Percentiles rank a stretch among this genome's conserved stretches.
Evolutionary conservation across 1,140 invertebrate species (phyloP).

Genomic region (Yoshiicerus persimilis): DNA sequence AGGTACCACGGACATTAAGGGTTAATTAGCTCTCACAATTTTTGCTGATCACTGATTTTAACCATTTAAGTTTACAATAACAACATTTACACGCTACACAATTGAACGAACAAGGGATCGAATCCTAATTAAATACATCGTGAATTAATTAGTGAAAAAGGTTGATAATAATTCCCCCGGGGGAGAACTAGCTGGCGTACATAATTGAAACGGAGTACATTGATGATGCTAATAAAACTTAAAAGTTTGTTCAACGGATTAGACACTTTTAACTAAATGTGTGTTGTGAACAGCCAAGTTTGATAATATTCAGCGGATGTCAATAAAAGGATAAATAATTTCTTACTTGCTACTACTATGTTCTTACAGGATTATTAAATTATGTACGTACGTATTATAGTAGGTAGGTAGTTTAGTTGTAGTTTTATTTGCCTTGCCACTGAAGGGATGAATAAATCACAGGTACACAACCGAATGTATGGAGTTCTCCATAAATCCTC

Average conservation of each 20-base stretch:
- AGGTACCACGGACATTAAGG: not conserved
- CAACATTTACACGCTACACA: no score
- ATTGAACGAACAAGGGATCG: not conserved
- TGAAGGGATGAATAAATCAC: constrained; percentile 39
- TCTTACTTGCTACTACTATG: not conserved
- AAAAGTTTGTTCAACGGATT: no score
- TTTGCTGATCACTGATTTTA: not conserved
- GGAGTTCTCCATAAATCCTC: constrained; percentile 37
- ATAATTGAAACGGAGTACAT: not conserved
- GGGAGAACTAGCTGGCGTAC: not conserved
- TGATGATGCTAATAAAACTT: not conserved
- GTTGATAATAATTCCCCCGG: not conserved
- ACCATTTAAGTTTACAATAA: not conserved
- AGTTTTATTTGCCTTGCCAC: constrained; percentile 13
- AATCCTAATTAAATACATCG: no score
- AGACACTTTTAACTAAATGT: no score
- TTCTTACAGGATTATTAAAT: not conserved
- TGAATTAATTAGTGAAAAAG: not conserved
- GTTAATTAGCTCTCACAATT: not conserved
- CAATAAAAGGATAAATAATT: not conserved
- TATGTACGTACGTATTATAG: not conserved
- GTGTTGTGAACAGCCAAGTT: no score
- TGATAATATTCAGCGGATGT: not conserved
- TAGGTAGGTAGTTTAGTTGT: not conserved
- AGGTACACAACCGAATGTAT: constrained; percentile 48